These are phyloP conservation scores for Crenuchus spilurus DNA, from an alignment of 2,797 vertebrate genomes.

Conservation along the genomic window DNA sequence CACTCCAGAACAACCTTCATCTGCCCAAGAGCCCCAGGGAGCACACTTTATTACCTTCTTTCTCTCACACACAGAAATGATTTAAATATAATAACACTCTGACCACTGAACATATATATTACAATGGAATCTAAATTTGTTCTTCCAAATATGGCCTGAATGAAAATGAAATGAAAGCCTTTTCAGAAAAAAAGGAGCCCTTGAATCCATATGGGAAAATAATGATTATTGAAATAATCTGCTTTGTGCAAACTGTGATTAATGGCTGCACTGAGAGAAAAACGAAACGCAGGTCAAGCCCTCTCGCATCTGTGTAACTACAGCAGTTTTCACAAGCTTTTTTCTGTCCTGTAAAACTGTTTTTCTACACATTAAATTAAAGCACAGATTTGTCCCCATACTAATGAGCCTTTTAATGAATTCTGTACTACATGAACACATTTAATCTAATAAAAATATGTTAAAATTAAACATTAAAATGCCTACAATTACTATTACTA, in stretches of 20 bases:
- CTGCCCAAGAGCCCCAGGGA: slow-evolving; percentile 51
- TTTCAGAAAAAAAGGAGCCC: background rate
- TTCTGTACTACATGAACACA: too few species aligned
- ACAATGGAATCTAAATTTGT: background rate
- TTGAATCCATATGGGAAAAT: background rate
- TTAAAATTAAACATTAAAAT: too few species aligned
- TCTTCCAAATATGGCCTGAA: slow-evolving; percentile 1
- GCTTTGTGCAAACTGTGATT: slow-evolving; percentile 4
- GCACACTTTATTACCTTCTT: slow-evolving; percentile 55
- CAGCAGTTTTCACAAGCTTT: background rate
- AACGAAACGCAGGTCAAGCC: background rate
- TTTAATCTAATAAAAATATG: too few species aligned
- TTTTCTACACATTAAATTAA: too few species aligned
- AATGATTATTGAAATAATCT: background rate
- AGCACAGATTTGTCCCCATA: too few species aligned
- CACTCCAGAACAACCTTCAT: slow-evolving; percentile 64
- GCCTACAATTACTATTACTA: too few species aligned
- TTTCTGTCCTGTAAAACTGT: too few species aligned
- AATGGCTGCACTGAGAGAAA: background rate
- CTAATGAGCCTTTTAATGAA: too few species aligned
- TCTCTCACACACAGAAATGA: slow-evolving; percentile 2
- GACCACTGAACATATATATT: background rate
- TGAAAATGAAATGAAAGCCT: too few species aligned
- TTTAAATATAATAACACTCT: slow-evolving; percentile 37
- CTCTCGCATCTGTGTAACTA: background rate